These are phyloP conservation scores for Lethrus apterus DNA, from an alignment of 1,140 invertebrate species.

Conservation along the genomic window DNA sequence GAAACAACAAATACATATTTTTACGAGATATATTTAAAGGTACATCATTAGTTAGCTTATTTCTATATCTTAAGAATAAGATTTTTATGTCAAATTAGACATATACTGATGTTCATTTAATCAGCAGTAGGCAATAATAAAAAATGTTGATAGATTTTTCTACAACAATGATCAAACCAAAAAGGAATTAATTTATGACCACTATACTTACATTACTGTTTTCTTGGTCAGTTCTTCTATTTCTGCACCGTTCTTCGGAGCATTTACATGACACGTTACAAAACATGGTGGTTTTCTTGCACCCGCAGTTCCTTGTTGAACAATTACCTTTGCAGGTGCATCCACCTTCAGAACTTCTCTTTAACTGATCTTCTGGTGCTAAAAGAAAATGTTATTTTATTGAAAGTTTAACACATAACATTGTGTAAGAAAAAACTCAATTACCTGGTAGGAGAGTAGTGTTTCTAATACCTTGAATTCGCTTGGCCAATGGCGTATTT, in stretches of 20 bases:
- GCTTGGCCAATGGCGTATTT: slow-evolving; percentile 50
- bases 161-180: too few relatives aligned
- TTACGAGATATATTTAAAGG: too few relatives aligned
- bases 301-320: slow-evolving; percentile 49
- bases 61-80: too few relatives aligned
- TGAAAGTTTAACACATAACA: not conserved
- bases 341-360: slow-evolving; percentile 48
- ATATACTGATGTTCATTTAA: too few relatives aligned
- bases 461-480: slow-evolving; percentile 29
- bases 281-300: slow-evolving; percentile 43
- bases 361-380: slow-evolving; percentile 9
- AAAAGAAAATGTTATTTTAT: slow-evolving; percentile 9
- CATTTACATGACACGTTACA: slow-evolving; percentile 51
- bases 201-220: too few relatives aligned
- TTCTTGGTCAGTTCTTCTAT: too few relatives aligned
- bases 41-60: too few relatives aligned
- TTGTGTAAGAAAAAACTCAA: slow-evolving; percentile 1
- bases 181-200: too few relatives aligned
- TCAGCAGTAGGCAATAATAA: too few relatives aligned
- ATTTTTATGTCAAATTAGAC: too few relatives aligned
- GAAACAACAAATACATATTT: too few relatives aligned
- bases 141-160: too few relatives aligned
- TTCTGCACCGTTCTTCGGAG: slow-evolving; percentile 44
- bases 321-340: slow-evolving; percentile 56
- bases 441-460: slow-evolving; percentile 1